Percentiles rank a stretch among this genome's conserved stretches.
These are phyloP conservation scores for Carapus acus DNA, from an alignment of 2,797 vertebrate species.

Conservation along the genomic window DNA sequence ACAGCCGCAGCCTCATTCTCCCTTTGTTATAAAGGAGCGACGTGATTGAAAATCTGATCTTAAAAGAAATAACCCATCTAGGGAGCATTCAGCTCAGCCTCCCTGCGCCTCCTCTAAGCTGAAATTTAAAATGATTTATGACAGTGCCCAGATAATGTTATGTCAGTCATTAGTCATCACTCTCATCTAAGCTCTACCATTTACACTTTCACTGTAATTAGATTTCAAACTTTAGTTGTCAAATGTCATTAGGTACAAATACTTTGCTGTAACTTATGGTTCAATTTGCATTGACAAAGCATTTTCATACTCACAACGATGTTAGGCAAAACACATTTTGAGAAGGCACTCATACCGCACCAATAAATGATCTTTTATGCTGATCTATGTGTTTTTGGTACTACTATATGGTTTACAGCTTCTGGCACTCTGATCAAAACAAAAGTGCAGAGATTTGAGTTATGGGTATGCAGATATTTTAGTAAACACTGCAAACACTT, in stretches of 20 bases:
- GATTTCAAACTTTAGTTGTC: not conserved
- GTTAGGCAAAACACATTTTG: not conserved
- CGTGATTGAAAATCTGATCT: too few relatives aligned
- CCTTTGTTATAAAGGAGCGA: too few relatives aligned
- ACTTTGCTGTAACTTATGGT: not conserved
- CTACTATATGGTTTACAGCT: not conserved
- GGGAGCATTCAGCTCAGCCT: slow-evolving; percentile 1
- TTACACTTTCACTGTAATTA: slow-evolving; percentile 8
- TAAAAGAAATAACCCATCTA: not conserved
- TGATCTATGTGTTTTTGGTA: not conserved
- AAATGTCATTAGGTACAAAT: not conserved
- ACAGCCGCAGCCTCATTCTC: too few relatives aligned
- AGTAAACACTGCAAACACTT: too few relatives aligned
- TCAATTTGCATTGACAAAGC: not conserved
- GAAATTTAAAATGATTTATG: slow-evolving; percentile 18
- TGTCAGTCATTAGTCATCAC: slow-evolving; percentile 13
- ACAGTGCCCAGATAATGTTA: slow-evolving; percentile 1
- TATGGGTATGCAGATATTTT: too few relatives aligned
- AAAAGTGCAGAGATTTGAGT: not conserved
- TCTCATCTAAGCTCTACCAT: slow-evolving; percentile 9
- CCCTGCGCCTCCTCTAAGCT: too few relatives aligned
- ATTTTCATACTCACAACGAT: not conserved
- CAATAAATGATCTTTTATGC: too few relatives aligned
- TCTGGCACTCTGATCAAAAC: slow-evolving; percentile 5
- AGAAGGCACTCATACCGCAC: not conserved